Base-by-base conservation (phyloP, 2,797 vertebrate genomes). In the Tragelaphus eurycerus region DNA sequence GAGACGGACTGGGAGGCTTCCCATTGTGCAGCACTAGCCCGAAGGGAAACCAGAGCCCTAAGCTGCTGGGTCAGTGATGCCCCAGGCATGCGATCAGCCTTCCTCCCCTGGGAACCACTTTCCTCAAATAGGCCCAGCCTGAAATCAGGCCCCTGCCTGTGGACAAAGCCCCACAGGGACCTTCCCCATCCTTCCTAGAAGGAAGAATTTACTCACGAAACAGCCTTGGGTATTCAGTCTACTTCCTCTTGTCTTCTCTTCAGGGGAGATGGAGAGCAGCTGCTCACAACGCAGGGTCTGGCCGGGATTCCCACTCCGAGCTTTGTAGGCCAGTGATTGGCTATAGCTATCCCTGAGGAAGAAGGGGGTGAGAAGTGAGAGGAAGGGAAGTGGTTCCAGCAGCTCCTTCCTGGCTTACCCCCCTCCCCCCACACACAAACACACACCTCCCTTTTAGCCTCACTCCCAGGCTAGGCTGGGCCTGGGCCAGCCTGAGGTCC, bases 171-270 rank as follows among this genome's bases (percentile, higher is more conserved):
- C 89, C 83, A 52, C 15, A 84, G 86, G 55, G 78, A 96, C 87
- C 82, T 96, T 96, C 50, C 38, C 67, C 54, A 93, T 92, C 87
- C 88, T 96, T 96, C 83, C 96, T 98, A 3, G 52, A 95, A 95
- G 94, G 85, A 97, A 96, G 46, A 95, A 88, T 95, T 96, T 96
- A 86, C 83, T 97, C 67, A 97, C 60, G 15, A 97, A 93, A 96
- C 92, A 97, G 57, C n/a, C 71, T 88, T 97, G 71, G 55, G 34
- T 97, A 89, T 78, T 94, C 90, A 93, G 67, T 54, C 17, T 34
- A 82, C 92, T 96, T 90, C 90, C 79, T 96, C 78, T 89, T 88
- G 79, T 97, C 95, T 96, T 89, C 86, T 95, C 62, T 93, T 97
- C 86, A 89, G 27, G 88, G 64, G 86, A 96, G 89, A 90, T 76